Evolutionary conservation across 2,888 invertebrate species (phyloP).

Genomic region (Dromius quadrimaculatus): DNA sequence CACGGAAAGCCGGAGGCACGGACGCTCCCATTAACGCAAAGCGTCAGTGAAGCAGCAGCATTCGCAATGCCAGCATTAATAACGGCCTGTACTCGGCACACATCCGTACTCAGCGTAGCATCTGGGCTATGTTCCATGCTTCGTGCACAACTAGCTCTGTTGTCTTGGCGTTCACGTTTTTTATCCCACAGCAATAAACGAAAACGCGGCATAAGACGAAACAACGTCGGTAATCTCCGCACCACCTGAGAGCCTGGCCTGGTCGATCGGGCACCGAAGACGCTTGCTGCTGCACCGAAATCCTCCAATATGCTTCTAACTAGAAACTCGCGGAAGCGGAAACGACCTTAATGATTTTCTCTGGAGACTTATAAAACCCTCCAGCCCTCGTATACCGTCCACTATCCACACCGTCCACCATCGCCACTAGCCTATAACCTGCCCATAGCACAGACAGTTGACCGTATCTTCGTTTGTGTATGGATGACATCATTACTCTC

Average conservation of each 20-base stretch:
- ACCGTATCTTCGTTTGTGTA: neutral
- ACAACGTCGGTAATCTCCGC: conserved; percentile 48
- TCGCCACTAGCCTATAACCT: neutral
- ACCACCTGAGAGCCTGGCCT: conserved; percentile 39
- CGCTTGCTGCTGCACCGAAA: conserved; percentile 54
- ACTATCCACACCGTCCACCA: neutral
- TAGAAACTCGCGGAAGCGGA: conserved; percentile 61
- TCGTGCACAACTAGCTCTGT: neutral
- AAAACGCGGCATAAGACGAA: conserved; percentile 48
- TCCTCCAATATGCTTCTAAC: conserved; percentile 59
- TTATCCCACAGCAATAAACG: conserved; percentile 46
- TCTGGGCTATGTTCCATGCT: conserved; percentile 1
- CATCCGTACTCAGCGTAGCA: conserved; percentile 10
- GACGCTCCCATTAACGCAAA: conserved; percentile 44
- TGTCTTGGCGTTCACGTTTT: conserved; percentile 23
- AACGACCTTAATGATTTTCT: conserved; percentile 60
- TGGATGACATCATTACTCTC: neutral
- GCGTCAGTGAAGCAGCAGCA: conserved; percentile 10
- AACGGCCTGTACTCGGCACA: conserved; percentile 5
- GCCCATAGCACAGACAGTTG: neutral
- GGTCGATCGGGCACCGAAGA: conserved; percentile 54
- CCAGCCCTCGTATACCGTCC: conserved; percentile 17
- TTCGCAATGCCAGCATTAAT: conserved; percentile 14
- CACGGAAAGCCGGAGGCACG: conserved; percentile 42
- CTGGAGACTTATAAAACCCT: conserved; percentile 57